Base-by-base conservation (phyloP, 1,140 invertebrate genomes). In the Sweltsa coloradensis region DNA sequence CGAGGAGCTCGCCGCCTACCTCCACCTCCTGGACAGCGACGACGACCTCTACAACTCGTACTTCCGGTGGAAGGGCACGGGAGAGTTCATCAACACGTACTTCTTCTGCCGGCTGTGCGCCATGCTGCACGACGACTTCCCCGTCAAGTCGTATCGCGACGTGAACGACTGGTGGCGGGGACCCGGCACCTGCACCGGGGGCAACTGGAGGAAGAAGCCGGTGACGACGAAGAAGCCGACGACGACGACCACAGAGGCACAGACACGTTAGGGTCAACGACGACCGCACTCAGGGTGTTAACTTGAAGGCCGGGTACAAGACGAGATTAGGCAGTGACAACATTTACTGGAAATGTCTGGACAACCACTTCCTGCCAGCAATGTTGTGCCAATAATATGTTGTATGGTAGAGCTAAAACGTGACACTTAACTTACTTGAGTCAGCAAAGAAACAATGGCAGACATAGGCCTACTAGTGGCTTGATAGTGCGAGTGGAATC, bases 31-130 rank as follows among this genome's bases (percentile, higher is more conserved):
- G 14, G 90, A 94, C 57, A 71, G 76, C 41, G 84, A 96, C 61
- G 86, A 93, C 59, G 76, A 79, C 13, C 68, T 89, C 0, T 96
- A 95, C 65, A 95, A 95, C 65, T 83, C 86, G 13, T 95, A 95
- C 62, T 95, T 95, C 64, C 79, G 79, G 50, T 87, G 81, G 76
- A 87, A 89, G 69, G 86, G 85, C 23, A 91, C 87, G 0, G 91
- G 91, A 1, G 86, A 93, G 62, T 92, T 95, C 59, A 86, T 95
- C 55, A 93, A 94, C 65, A 95, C 89, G 14, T 89, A 83, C 59
- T 97, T 94, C 64, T 96, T 91, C 82, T 97, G 93, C 61, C 79
- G 93, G 1, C 72, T 97, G 14, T 97, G 94, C 65, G 80, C 90
- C 3, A 81, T 92, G 74, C 62, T 93, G 21, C 89, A 95, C 60